Percentiles rank a stretch among this genome's conserved stretches.
phyloP scores from a whole-genome alignment of 2,797 vertebrate species.

The Rhyacichthys aspro region DNA sequence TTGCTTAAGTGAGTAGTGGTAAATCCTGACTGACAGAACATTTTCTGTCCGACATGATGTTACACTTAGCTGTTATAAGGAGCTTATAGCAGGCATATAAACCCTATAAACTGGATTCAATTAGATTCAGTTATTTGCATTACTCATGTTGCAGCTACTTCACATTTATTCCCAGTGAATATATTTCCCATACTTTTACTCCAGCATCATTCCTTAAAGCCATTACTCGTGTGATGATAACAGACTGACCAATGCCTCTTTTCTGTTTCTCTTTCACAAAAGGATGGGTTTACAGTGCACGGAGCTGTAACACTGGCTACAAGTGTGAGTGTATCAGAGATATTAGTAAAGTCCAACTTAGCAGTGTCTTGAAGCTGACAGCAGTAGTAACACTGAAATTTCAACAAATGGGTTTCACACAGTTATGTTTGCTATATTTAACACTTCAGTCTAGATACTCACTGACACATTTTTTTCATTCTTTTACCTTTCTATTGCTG shows the following conservation, averaged over 20 bases:
- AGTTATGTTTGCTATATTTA: too few species aligned
- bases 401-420: too few species aligned
- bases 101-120: not conserved
- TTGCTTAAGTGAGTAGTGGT: not conserved
- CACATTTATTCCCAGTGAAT: not conserved
- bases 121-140: too few species aligned
- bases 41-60: too few species aligned
- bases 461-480: too few species aligned
- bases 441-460: too few species aligned
- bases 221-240: not conserved
- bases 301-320: conserved; percentile 26
- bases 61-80: too few species aligned
- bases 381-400: too few species aligned
- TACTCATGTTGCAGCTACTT: not conserved
- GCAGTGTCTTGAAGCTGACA: conserved; percentile 48
- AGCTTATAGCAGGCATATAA: not conserved
- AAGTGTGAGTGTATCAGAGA: conserved; percentile 7
- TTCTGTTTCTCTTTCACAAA: conserved; percentile 11
- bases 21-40: not conserved
- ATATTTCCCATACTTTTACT: too few species aligned
- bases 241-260: not conserved
- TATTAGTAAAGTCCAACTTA: conserved; percentile 32
- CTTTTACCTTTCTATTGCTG: too few species aligned
- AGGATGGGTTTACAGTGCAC: conserved; percentile 24
- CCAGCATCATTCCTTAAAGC: not conserved